Conservation (phyloP, 2,113 vertebrate genomes). For the Eudyptes chrysolophus region DNA sequence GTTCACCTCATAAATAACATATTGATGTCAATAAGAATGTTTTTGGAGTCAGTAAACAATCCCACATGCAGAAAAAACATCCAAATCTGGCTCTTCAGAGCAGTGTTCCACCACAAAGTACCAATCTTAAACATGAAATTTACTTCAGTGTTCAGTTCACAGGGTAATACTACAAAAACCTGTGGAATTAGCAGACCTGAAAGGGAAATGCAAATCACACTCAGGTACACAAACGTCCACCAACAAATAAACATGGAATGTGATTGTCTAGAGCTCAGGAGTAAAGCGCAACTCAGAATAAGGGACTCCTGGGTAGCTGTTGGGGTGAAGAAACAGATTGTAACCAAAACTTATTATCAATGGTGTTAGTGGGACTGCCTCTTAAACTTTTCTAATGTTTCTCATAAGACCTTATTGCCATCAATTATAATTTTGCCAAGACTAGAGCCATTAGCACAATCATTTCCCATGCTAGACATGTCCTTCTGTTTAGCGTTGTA, state of each 20-base stretch:
- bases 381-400: neutral
- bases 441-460: neutral
- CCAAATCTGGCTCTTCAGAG: neutral
- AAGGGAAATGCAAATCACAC: neutral
- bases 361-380: neutral
- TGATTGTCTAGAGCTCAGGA: neutral
- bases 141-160: neutral
- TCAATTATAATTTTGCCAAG: neutral
- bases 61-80: fast-evolving
- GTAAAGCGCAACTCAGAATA: neutral
- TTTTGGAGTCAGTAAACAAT: neutral
- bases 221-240: neutral
- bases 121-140: neutral
- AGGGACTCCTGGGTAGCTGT: neutral
- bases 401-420: neutral
- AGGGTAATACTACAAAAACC: neutral
- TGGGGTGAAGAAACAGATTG: fast-evolving
- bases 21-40: neutral
- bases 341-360: neutral
- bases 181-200: neutral
- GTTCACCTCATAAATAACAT: neutral
- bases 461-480: neutral
- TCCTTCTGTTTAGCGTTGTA: neutral
- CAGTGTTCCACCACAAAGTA: neutral
- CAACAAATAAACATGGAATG: neutral